Evolutionary conservation across 2,797 vertebrate species (phyloP), one percentile per base, ranked within the genome.

Genomic region (Masticophis lateralis): DNA sequence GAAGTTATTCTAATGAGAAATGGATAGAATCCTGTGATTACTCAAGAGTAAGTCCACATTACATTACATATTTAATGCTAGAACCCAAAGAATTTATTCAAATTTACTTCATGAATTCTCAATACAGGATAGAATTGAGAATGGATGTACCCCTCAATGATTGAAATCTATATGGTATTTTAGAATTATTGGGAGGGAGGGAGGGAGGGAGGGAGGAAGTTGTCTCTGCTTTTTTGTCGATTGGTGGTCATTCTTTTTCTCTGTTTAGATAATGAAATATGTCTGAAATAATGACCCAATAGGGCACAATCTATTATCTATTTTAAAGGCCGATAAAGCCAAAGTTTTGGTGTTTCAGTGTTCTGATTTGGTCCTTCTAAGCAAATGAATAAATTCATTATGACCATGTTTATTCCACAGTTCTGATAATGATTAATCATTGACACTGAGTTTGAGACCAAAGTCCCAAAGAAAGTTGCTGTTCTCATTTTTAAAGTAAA

Each of bases 381-480:
- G 57, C 90, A 88, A 56, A 92, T 51, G 90, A 16, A 74, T 92
- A 47, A 12, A 90, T 93, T 59, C 86, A 55, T 61, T 89, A 92
- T 92, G 92, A 69, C n/a, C 60, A 93, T 27, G 5, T 47, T 93
- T 86, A 90, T 91, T 61, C 89, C 53, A 93, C 0, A 0, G 55
- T 91, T 0, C 0, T 61, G 93, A 87, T 14, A 55, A 37, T 95
- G 91, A 0, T 94, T 12, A 93, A 93, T 94, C 5, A 0, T 60
- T 88, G 37, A 61, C 86, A 59, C 22, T 3, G 32, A 95, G 83
- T 22, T 69, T 0, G 0, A 92, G 90, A 66, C 57, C 56, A 22
- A 90, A 3, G 8, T 94, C 95, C 83, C 2, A 2, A 95, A 91
- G 93, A 88, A 95, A 95, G 86, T 91, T 32, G 91, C 13, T 89